These are phyloP conservation scores for Petaurus breviceps DNA, from an alignment of 2,113 vertebrate species.

Conservation along the genomic window DNA sequence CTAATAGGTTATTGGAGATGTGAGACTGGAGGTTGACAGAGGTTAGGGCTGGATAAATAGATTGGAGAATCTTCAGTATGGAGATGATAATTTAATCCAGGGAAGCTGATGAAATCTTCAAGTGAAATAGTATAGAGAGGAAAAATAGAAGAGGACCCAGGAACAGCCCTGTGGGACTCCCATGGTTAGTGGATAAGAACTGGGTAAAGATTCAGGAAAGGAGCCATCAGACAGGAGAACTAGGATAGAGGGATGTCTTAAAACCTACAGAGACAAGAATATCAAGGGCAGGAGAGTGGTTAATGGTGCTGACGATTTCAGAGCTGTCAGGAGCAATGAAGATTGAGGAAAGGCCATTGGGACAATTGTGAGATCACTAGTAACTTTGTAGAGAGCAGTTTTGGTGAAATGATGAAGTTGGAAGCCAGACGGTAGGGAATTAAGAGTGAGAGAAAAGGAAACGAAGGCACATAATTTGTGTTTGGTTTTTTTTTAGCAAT, in stretches of 20 bases:
- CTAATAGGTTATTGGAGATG: neutral
- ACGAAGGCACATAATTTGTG: constrained; percentile 56
- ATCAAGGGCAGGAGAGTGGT: neutral
- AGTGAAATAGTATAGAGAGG: neutral
- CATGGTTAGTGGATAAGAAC: neutral
- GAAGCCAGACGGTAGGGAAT: neutral
- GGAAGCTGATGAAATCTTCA: neutral
- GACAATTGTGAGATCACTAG: neutral
- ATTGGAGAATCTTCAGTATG: neutral
- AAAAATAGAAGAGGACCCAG: neutral
- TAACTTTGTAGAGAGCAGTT: neutral
- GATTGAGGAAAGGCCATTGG: neutral
- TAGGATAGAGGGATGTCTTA: neutral
- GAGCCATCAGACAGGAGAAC: neutral
- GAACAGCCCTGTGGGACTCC: neutral
- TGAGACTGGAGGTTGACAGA: neutral
- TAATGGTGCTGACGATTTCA: neutral
- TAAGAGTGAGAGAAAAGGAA: constrained; percentile 22
- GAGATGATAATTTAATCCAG: neutral
- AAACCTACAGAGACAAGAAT: neutral
- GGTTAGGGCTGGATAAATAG: neutral
- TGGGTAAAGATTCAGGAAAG: neutral
- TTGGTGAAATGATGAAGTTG: neutral
- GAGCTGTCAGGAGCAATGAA: neutral
- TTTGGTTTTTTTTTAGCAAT: neutral